Evolutionary conservation across 2,113 vertebrate genomes (phyloP).

Genomic region (Hypomesus transpacificus): DNA sequence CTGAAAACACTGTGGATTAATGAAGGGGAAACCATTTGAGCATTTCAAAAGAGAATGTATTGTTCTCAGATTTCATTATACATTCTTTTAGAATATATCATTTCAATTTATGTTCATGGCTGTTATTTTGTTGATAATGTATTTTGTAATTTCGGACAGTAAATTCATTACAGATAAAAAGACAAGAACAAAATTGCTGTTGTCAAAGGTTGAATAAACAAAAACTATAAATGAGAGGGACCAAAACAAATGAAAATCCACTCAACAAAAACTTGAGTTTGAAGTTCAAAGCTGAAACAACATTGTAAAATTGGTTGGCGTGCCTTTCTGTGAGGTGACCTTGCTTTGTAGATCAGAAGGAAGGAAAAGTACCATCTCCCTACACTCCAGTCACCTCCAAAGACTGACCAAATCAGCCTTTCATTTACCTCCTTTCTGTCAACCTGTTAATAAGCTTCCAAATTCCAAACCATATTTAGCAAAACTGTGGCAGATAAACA

Average conservation of each 20-base stretch:
- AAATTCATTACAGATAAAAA: background rate
- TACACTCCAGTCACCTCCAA: background rate
- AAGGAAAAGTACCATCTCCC: no score
- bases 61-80: constrained; percentile 11
- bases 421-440: background rate
- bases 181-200: background rate
- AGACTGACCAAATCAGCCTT: background rate
- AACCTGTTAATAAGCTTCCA: background rate
- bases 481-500: background rate
- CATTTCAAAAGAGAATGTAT: constrained; percentile 10
- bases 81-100: background rate
- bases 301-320: background rate
- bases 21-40: constrained; percentile 21
- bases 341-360: background rate
- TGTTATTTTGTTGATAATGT: background rate
- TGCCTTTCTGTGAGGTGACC: background rate
- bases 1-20: constrained; percentile 27
- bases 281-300: no score
- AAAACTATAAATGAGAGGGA: background rate
- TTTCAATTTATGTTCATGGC: background rate
- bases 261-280: no score
- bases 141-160: background rate
- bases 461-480: background rate
- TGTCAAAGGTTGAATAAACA: background rate
- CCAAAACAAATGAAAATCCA: background rate